A percentile compares a stretch with the other conserved stretches of the same genome.
These are phyloP conservation scores for Nasonovia ribisnigri DNA, from an alignment of 2,888 invertebrate species.

Conservation along the genomic window DNA sequence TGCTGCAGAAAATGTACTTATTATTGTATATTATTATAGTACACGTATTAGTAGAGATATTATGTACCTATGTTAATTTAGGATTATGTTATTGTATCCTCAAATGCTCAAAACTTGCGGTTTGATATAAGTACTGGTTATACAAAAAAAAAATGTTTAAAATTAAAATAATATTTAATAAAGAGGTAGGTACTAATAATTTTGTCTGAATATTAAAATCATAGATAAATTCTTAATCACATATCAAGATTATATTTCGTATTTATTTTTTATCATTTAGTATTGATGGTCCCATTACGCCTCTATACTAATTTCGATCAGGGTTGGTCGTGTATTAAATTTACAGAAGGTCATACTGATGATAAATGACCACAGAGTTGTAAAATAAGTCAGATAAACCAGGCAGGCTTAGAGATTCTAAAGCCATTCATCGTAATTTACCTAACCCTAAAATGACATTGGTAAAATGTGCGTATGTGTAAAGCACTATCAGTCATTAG, in stretches of 20 bases:
- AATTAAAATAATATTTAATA: not conserved
- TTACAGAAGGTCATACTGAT: constrained; percentile 31
- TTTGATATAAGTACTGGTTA: not conserved
- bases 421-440: constrained; percentile 41
- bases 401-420: not conserved
- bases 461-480: not conserved
- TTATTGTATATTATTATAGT: not conserved
- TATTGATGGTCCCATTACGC: not conserved
- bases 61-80: not conserved
- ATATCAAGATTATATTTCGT: not conserved
- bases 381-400: constrained; percentile 25
- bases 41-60: not conserved
- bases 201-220: not conserved
- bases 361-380: constrained; percentile 18
- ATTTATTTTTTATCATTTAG: not conserved
- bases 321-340: not conserved
- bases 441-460: constrained; percentile 14
- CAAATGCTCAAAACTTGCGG: not conserved
- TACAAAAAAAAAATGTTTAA: not conserved
- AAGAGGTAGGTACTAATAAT: not conserved
- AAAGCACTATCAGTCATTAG: not conserved
- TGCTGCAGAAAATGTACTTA: not conserved
- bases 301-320: not conserved
- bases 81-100: not conserved
- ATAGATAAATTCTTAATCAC: not conserved